These are phyloP conservation scores for Lagothrix lagotricha DNA, from an alignment of 2,797 vertebrate genomes.

Conservation along the genomic window DNA sequence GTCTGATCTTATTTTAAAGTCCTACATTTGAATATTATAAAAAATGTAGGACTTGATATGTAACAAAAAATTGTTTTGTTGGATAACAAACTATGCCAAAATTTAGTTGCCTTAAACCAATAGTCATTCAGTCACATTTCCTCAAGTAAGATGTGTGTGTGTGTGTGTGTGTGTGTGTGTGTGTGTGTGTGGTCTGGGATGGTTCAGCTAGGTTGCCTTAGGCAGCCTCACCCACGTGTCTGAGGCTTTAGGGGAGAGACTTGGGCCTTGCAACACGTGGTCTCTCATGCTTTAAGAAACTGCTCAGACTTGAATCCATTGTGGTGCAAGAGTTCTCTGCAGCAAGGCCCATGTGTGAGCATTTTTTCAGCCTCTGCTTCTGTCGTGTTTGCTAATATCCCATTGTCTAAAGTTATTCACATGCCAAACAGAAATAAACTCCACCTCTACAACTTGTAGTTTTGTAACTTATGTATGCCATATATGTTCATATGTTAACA, in stretches of 20 bases:
- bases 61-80: neutral
- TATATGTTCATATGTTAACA: too few species aligned
- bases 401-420: neutral
- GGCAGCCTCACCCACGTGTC: neutral
- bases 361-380: neutral
- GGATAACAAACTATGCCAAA: neutral
- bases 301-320: neutral
- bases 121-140: neutral
- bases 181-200: neutral
- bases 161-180: neutral
- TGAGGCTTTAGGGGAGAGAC: neutral
- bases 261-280: neutral
- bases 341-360: neutral
- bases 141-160: too few species aligned
- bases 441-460: neutral
- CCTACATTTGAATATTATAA: neutral
- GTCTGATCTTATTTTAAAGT: neutral
- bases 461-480: neutral
- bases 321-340: neutral
- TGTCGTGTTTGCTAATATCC: neutral
- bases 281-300: neutral
- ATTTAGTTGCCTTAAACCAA: neutral
- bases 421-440: neutral
- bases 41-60: neutral
- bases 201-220: neutral